Evolutionary conservation across 2,888 invertebrate species (phyloP), one percentile per base, ranked within the genome.

Genomic region (Eupeodes latifasciatus): DNA sequence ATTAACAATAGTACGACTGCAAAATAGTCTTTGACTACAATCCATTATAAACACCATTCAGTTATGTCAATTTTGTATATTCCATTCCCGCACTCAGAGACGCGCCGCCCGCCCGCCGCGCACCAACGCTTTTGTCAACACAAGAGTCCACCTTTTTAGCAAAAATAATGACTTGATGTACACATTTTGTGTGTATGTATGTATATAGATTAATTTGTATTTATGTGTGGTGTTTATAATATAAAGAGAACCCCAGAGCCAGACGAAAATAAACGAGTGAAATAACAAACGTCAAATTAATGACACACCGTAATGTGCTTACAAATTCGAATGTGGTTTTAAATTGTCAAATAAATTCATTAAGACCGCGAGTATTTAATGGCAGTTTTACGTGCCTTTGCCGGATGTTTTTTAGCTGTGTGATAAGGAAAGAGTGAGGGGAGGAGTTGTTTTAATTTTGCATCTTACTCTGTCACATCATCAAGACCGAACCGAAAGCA

Each of bases 301-400:
- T 83, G 87, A 83, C 84, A 87, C 80, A 72, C 80, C 83, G 80
- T 87, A 83, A 87, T 87, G 83, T 87, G 87, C 87, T 87, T 87
- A 87, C 87, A 87, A 87, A 83, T 87, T 87, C 83, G 87, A 87
- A 87, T 80, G 87, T 80, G 87, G 87, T 87, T 87, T 87, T 89
- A 85, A 85, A 85, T 85, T 89, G 88, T 89, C 88, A 89, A 89
- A 89, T 89, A 88, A 88, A 88, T 88, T 88, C 84, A 88, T 88
- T 88, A 88, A 81, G 78, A 78, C 75, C 14, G 81, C 75, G 66
- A 85, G 81, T 85, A 85, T 85, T 89, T 82, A 85, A 89, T 87
- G 87, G 79, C 66, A 71, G 61, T 83, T 83, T 79, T 83, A 80
- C 75, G 83, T 87, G 83, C 53, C 72, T 59, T 66, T 47, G 59